Evolutionary conservation across 2,113 vertebrate species (phyloP), one percentile per base, ranked within the genome.

Genomic region (Engraulis encrasicolus): DNA sequence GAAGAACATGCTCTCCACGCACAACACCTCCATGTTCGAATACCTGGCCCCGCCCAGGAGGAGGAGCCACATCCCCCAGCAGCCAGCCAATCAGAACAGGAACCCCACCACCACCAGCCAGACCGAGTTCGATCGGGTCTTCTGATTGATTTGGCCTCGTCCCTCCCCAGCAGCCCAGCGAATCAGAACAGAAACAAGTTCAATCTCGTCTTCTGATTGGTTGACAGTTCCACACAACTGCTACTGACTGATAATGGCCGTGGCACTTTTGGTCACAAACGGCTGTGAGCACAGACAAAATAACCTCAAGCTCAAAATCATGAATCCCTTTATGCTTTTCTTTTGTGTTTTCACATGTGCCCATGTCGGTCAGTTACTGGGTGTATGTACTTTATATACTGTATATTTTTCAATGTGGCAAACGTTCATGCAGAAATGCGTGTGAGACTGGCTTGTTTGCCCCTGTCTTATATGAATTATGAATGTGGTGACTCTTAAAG

Each of bases 21-120:
- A 99, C 93, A 97, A 99, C 94, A 98, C 97, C 0, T 99, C 98
- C 87, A 99, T 99, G 98, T 99, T 99, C 0, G 98, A 99, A 89
- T 99, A 99, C 86, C 92, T 99, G 92, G 98, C 98, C 0, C 98
- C 98, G 0, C 98, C 98, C 0, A 93, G 98, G 52, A 93, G 98
- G 50, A 93, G 97, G 48, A 96, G 98, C 1, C 98, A 99, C 92
- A 97, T 99, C 95, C 97, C 98, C 0, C 98, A 99, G 92, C 98
- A 97, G 90, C 95, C 95, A 0, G 95, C 97, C 6, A 99, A 99
- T 90, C 98, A 98, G 91, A 97, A 96, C 93, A 93, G 98, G 82
- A 99, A 99, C 86, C 96, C 98, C 0, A 91, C 97, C 0, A 95
- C 98, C 12, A 98, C 97, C 86, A 99, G 97, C 87, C 98, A 99